Evolutionary conservation across 2,888 invertebrate genomes (phyloP).

Genomic region (Synanthedon tipuliformis): DNA sequence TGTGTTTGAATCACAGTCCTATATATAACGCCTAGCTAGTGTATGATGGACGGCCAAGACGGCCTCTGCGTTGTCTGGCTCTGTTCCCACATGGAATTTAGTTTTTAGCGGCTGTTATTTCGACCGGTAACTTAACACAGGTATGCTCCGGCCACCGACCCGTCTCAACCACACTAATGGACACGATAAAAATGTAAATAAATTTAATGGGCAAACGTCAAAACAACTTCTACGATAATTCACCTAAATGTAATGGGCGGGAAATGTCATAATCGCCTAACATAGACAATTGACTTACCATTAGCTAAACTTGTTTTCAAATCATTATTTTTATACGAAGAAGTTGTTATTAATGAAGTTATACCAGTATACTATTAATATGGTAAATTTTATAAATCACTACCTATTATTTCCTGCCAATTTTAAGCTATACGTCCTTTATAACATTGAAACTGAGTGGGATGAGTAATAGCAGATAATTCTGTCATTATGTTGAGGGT

Average conservation of each 20-base stretch:
- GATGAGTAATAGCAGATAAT: no score
- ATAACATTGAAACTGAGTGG: no score
- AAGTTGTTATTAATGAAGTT: background rate
- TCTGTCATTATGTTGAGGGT: no score
- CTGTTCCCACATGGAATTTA: slow-evolving; percentile 50
- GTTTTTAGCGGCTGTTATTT: slow-evolving; percentile 59
- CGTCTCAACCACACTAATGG: slow-evolving; percentile 31
- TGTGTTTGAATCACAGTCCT: background rate
- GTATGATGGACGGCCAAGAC: slow-evolving; percentile 7
- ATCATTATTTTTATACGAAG: background rate
- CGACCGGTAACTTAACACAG: slow-evolving; percentile 51
- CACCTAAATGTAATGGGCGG: background rate
- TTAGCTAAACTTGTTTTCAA: background rate
- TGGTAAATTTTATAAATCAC: no score
- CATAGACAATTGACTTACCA: background rate
- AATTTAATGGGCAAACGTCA: slow-evolving; percentile 40
- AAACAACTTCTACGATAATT: slow-evolving; percentile 14
- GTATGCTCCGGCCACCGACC: slow-evolving; percentile 49
- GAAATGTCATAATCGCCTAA: no score
- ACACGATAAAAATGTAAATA: slow-evolving; percentile 53
- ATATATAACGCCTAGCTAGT: background rate
- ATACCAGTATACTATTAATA: no score
- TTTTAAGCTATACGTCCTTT: no score
- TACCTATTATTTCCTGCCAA: no score
- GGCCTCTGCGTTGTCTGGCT: slow-evolving; percentile 19